Conservation (phyloP, 2,888 invertebrate species). For the Leptinotarsa haldemani region DNA sequence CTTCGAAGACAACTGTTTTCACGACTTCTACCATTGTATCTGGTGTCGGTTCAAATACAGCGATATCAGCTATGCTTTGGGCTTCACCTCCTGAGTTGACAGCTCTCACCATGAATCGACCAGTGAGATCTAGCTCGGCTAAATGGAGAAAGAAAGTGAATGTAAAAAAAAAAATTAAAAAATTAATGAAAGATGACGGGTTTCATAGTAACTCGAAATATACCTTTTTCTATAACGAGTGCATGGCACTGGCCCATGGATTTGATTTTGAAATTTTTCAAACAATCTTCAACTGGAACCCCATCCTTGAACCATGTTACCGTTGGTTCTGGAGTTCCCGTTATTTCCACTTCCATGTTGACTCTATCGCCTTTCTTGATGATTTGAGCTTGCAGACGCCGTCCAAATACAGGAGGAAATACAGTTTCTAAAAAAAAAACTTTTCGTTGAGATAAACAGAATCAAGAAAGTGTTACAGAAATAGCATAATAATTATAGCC, state of each 20-base stretch:
- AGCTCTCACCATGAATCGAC: conserved; percentile 81
- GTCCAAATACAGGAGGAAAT: conserved; percentile 84
- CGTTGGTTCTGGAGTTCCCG: conserved; percentile 80
- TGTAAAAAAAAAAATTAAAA: background rate
- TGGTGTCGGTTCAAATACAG: conserved; percentile 77
- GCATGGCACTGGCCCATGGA: conserved; percentile 77
- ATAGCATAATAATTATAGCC: no score
- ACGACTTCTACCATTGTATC: conserved; percentile 77
- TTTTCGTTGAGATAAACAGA: conserved; percentile 5
- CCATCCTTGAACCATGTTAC: conserved; percentile 82
- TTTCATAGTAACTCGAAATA: background rate
- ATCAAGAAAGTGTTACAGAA: background rate
- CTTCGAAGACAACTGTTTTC: conserved; percentile 75
- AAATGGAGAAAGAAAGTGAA: conserved; percentile 20
- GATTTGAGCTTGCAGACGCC: conserved; percentile 80
- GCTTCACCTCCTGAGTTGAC: conserved; percentile 83
- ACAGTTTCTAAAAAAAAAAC: conserved; percentile 72
- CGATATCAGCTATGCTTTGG: conserved; percentile 83
- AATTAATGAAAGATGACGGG: background rate
- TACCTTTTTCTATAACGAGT: conserved; percentile 79
- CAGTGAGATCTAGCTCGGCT: conserved; percentile 76
- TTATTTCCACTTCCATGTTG: conserved; percentile 81
- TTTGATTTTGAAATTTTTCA: conserved; percentile 70
- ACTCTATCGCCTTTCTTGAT: conserved; percentile 78
- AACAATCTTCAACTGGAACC: conserved; percentile 70